A percentile compares a stretch with the other conserved stretches of the same genome.
phyloP scores from a whole-genome alignment of 2,797 vertebrate genomes.

The Clangula hyemalis region DNA sequence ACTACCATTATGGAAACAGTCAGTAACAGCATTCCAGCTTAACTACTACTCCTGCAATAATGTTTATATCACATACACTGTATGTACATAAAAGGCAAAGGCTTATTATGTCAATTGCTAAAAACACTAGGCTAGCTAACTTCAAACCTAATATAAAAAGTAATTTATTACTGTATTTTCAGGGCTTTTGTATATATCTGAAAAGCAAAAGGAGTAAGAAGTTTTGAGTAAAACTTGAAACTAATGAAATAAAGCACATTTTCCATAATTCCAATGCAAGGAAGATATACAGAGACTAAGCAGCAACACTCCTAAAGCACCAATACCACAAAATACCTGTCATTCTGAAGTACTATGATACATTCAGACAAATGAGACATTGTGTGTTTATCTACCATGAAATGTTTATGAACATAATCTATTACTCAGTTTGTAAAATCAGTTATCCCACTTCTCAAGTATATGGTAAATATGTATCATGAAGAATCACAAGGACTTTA shows the following conservation, averaged over 20 bases:
- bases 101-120: fast-evolving
- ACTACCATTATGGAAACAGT: background rate
- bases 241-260: background rate
- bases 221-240: background rate
- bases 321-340: background rate
- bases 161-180: background rate
- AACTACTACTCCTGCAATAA: background rate
- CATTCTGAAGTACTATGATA: background rate
- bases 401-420: background rate
- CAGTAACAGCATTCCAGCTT: background rate
- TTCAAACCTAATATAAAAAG: background rate
- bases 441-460: background rate
- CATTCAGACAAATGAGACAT: background rate
- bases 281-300: background rate
- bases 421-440: background rate
- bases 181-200: fast-evolving
- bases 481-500: background rate
- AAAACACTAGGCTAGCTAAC: background rate
- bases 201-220: background rate
- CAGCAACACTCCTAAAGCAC: background rate
- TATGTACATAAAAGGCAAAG: background rate
- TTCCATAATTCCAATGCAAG: background rate
- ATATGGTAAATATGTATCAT: background rate
- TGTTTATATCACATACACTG: background rate
- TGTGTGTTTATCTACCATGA: background rate